phyloP scores from a whole-genome alignment of 2,888 invertebrate species.

The Stratiomys singularior region DNA sequence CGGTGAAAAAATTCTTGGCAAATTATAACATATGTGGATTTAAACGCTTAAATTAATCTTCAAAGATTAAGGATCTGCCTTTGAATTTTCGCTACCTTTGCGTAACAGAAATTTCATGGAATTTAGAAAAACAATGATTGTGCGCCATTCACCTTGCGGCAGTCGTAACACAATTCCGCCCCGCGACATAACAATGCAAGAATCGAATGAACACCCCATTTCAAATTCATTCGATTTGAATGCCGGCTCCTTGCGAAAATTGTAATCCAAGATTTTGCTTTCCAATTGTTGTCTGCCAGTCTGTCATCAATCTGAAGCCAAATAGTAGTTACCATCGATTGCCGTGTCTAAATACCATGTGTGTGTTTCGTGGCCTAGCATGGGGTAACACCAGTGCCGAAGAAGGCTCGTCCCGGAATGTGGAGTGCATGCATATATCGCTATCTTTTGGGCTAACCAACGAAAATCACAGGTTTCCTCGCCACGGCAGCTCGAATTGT shows the following conservation, averaged over 20 bases:
- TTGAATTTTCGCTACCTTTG: background rate
- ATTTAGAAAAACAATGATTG: background rate
- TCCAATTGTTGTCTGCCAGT: conserved; percentile 24
- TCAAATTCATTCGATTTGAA: background rate
- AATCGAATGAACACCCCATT: background rate
- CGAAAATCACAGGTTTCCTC: conserved; percentile 42
- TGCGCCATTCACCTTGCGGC: background rate
- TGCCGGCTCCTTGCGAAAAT: conserved; percentile 8
- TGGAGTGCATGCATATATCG: background rate
- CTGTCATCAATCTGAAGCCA: conserved; percentile 45
- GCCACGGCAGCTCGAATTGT: background rate
- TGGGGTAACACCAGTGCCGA: background rate
- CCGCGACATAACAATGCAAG: background rate
- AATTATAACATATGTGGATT: no score
- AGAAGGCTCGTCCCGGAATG: background rate
- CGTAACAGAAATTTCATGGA: background rate
- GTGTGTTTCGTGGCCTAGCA: background rate
- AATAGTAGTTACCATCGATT: conserved; percentile 43
- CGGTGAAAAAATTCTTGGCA: no score
- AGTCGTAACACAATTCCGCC: background rate
- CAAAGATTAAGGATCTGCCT: no score
- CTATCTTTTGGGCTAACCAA: conserved; percentile 7
- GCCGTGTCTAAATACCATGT: conserved; percentile 34
- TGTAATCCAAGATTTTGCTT: conserved; percentile 38
- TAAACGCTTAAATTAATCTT: no score